Base-by-base conservation (phyloP, 1,140 invertebrate species). In the Drosophila bifasciata region DNA sequence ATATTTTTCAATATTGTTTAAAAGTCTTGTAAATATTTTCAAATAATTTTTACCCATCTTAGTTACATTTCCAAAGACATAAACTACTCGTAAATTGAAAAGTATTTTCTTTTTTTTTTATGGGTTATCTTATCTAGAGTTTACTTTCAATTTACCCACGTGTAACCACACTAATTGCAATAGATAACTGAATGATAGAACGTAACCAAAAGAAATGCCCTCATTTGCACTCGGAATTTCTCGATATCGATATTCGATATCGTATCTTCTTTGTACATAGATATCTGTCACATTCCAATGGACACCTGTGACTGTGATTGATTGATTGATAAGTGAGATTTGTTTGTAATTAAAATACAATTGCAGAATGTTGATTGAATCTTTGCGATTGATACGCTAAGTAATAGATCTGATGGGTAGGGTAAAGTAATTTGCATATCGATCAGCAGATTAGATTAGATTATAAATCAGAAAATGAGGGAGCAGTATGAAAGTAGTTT, bases 281-380 rank as follows among this genome's bases (percentile, higher is more conserved):
- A n/a, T n/a, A n/a, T n/a, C n/a, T n/a, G n/a, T n/a, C n/a, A n/a
- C 32, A 36, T 36, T 36, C 32, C 32, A 11, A 11, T 11, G 11
- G 32, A 55, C 28, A 19, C 0, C 43, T 17, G 44, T 19, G 28
- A 21, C 45, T 73, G 70, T 73, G 70, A 55, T 50, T 63, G 51
- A 73, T 68, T 73, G 70, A 57, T 57, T 64, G 53, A 55, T 55
- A 63, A 45, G 39, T 16, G 39, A 41, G 21, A 41, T 32, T 36
- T 25, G 48, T 40, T 59, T 62, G 59, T 58, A 74, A 75, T 75
- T 67, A 75, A 75, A 75, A 75, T 49, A 49, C 72, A 67, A 75
- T 75, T 75, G 52, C 41, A 11, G 7, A 36, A 36, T 40, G 7
- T 46, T 32, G 60, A 74, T 64, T n/a, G n/a, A n/a, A 74, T 58